Base-by-base conservation (phyloP, 2,113 vertebrate species). In the Alaudala cheleensis region DNA sequence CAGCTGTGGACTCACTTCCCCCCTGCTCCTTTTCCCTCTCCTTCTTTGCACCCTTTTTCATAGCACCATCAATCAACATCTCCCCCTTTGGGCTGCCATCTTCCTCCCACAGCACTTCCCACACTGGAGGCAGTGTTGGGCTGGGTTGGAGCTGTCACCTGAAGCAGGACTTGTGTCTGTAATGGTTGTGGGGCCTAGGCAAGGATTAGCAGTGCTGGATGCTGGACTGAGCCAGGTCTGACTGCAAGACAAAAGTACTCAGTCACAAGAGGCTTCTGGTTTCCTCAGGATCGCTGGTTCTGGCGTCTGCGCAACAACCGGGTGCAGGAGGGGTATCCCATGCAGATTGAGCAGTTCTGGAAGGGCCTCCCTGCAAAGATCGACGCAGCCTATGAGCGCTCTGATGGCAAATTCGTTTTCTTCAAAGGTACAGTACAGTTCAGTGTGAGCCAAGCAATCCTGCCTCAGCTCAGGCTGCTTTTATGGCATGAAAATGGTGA, bases 281-380 rank as follows among this genome's bases (percentile, higher is more conserved):
- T 81, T 77, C 37, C 69, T 31, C 82, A 98, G 98, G 99, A 99
- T 86, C 99, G 99, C 37, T 99, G 99, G 99, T 99, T 99, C 95
- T 99, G 99, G 99, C 99, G 99, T 40, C 98, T 99, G 96, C 98
- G 99, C 91, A 99, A 99, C 98, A 99, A 99, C 96, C 98, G 98
- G 8, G 99, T 99, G 47, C 99, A 99, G 97, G 99, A 99, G 93
- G 99, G 99, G 4, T 99, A 99, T 33, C 99, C 99, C 58, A 99
- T 99, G 99, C 99, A 99, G 94, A 99, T 99, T 1, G 99, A 99
- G 85, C 99, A 99, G 97, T 99, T 99, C 97, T 99, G 99, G 99
- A 99, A 99, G 74, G 99, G 99, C 17, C 98, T 99, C n/a, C 99
- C 99, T 0, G 96, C 99, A 28, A 98, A 98, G 94, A 99, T 99